A percentile compares a stretch with the other conserved stretches of the same genome.
Evolutionary conservation across 2,888 invertebrate species (phyloP).

Genomic region (Latrodectus hesperus): DNA sequence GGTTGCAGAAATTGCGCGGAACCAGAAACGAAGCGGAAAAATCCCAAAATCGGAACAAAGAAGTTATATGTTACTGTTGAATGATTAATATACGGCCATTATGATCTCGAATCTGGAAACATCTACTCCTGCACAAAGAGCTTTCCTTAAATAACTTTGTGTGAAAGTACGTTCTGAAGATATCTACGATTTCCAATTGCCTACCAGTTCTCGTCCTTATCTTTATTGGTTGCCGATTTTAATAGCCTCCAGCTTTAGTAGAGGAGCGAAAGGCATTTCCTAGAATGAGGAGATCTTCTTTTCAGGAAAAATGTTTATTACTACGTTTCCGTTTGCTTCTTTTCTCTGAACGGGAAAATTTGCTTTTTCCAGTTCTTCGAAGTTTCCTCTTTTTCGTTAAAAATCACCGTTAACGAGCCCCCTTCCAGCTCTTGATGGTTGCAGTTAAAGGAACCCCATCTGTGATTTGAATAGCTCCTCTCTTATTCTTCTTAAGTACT

Average conservation of each 20-base stretch:
- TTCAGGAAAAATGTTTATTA: constrained; percentile 27
- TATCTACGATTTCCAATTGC: constrained; percentile 1
- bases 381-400: too few relatives aligned
- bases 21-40: too few relatives aligned
- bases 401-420: too few relatives aligned
- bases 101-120: not conserved
- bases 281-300: constrained; percentile 3
- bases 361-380: not conserved
- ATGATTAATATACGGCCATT: constrained; percentile 28
- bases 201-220: constrained; percentile 17
- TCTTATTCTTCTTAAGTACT: too few relatives aligned
- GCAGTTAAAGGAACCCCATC: too few relatives aligned
- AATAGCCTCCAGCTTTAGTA: constrained; percentile 7
- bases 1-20: too few relatives aligned
- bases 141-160: not conserved
- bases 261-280: too few relatives aligned
- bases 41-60: too few relatives aligned
- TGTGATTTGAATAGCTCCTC: too few relatives aligned
- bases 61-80: not conserved
- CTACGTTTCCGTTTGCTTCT: constrained; percentile 5
- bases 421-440: too few relatives aligned
- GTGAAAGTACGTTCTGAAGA: not conserved
- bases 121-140: not conserved
- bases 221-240: constrained; percentile 34
- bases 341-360: not conserved